A percentile compares a stretch with the other conserved stretches of the same genome.
Evolutionary conservation across 2,113 vertebrate species (phyloP).

Genomic region (Psittacula cyanocephala): DNA sequence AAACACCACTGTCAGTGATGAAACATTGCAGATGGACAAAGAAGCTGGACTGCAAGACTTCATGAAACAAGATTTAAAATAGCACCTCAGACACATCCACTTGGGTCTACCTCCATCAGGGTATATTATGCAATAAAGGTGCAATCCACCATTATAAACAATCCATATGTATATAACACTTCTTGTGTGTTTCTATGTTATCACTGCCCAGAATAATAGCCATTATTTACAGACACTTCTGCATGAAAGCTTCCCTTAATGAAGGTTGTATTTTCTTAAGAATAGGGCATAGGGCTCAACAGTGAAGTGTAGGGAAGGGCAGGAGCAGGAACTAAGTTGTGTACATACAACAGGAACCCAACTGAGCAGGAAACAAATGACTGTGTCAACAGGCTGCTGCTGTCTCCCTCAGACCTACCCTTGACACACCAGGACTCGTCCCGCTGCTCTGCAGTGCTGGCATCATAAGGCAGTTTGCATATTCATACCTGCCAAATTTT

Average conservation of each 20-base stretch:
- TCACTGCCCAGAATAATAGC: not conserved
- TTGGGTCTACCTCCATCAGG: not conserved
- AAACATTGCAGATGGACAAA: not conserved
- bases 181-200: not conserved
- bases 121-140: not conserved
- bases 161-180: not conserved
- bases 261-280: not conserved
- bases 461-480: not conserved
- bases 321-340: not conserved
- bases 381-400: not conserved
- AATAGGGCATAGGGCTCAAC: not conserved
- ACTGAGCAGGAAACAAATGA: not conserved
- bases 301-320: not conserved
- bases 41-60: not conserved
- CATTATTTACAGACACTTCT: not conserved
- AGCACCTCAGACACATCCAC: not conserved
- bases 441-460: not conserved
- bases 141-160: not conserved
- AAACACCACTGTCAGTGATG: not conserved
- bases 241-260: not conserved
- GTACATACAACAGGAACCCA: not conserved
- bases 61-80: not conserved
- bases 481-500: not conserved
- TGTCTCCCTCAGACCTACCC: not conserved
- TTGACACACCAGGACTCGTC: not conserved